Conservation (phyloP, 2,797 vertebrate genomes). For the Mycteria americana region DNA sequence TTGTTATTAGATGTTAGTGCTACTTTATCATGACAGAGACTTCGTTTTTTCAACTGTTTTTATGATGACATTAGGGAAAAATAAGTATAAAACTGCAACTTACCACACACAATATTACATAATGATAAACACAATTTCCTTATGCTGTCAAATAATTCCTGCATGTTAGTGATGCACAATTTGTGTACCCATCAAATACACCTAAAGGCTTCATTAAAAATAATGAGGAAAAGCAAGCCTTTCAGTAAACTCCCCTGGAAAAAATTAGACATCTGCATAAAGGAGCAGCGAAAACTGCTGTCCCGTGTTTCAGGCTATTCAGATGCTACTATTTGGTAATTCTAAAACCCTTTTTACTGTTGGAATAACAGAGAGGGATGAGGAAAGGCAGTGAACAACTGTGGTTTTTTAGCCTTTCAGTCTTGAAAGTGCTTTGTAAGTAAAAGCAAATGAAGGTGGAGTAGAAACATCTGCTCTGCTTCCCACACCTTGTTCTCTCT, state of each 20-base stretch:
- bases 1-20: neutral
- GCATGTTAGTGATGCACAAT: neutral
- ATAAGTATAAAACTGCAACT: neutral
- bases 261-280: neutral
- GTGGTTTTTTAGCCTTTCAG: neutral
- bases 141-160: neutral
- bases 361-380: neutral
- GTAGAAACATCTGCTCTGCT: neutral
- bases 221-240: neutral
- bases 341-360: neutral
- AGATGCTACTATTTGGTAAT: neutral
- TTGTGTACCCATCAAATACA: neutral
- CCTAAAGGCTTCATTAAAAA: neutral
- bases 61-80: neutral
- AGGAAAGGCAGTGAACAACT: neutral
- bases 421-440: neutral
- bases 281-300: neutral
- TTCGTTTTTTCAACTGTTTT: neutral
- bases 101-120: neutral
- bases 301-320: neutral
- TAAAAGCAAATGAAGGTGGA: neutral
- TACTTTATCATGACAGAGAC: neutral
- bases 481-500: neutral
- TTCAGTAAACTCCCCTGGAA: neutral
- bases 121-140: neutral